Evolutionary conservation across 2,888 invertebrate species (phyloP).

Genomic region (Drosophila multiciliata): DNA sequence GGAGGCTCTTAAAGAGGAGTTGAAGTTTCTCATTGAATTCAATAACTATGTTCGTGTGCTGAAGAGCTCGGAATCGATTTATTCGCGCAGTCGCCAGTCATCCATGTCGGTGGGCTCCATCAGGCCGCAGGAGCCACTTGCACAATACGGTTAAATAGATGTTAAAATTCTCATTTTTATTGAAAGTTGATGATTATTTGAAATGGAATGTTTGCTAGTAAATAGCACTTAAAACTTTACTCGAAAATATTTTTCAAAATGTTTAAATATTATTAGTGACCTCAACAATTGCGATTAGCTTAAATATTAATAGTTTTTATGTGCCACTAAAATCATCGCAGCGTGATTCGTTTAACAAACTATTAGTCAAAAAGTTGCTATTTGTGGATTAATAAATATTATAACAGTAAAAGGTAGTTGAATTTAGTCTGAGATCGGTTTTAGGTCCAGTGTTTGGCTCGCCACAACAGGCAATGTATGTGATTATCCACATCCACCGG

Average conservation of each 20-base stretch:
- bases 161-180: slow-evolving; percentile 31
- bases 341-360: slow-evolving; percentile 19
- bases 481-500: slow-evolving; percentile 82
- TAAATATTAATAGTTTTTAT: slow-evolving; percentile 33
- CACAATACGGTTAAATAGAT: slow-evolving; percentile 38
- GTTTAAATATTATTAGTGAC: slow-evolving; percentile 11
- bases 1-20: slow-evolving; percentile 89
- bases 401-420: slow-evolving; percentile 41
- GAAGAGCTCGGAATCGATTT: slow-evolving; percentile 85
- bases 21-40: slow-evolving; percentile 90
- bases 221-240: slow-evolving; percentile 6
- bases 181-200: slow-evolving; percentile 43
- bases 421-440: slow-evolving; percentile 55
- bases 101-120: slow-evolving; percentile 80
- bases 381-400: slow-evolving; percentile 45
- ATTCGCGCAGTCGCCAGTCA: slow-evolving; percentile 82
- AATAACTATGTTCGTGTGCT: slow-evolving; percentile 90
- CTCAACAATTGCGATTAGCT: slow-evolving; percentile 17
- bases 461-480: slow-evolving; percentile 84
- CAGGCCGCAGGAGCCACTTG: slow-evolving; percentile 50
- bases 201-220: slow-evolving; percentile 54
- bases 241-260: not conserved
- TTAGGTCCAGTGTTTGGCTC: slow-evolving; percentile 84
- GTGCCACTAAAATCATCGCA: slow-evolving; percentile 32
- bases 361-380: slow-evolving; percentile 6